Evolutionary conservation across 2,113 vertebrate species (phyloP), one percentile per base, ranked within the genome.

Genomic region (Aythya baeri): DNA sequence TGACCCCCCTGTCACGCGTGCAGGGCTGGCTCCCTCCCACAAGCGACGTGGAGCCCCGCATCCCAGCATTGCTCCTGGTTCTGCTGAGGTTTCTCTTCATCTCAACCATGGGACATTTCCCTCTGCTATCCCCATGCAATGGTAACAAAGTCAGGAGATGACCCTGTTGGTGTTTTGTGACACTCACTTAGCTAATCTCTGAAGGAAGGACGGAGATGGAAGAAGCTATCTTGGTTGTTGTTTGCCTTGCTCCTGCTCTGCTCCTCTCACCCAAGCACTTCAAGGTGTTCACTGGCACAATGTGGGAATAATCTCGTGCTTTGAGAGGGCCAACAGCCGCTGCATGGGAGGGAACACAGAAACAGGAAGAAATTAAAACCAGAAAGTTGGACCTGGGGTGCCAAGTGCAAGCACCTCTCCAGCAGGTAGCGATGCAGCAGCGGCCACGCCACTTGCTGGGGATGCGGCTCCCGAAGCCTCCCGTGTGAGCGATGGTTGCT

Each of bases 251-350:
- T 2, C 21, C 29, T 38, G 15, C 10, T 84, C 77, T 67, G 4
- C 16, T 14, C 13, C 14, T 81, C 59, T 58, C 61, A 81, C 17
- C 11, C 2, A 8, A 34, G 29, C 34, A 70, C 18, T 58, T 23
- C 21, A 43, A 63, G 41, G 8, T 12, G 4, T 34, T 86, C 73
- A 31, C 23, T 66, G n/a, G 32, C 4, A 2, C 0, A 0, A 22
- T 52, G 34, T 44, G 36, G 43, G 43, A 68, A 14, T 58, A 52
- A 41, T 68, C 22, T 11, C 36, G 20, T 1, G 3, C 13, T 65
- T 17, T 34, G 9, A 10, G 29, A 58, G 54, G 23, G 68, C 31
- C n/a, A 72, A 23, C 13, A 75, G 21, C 7, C 25, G 20, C 52
- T 90, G 83, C 3, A 16, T 2, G 31, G 49, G 32, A 68, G 8